Conservation (phyloP, 2,888 invertebrate species). For the Synanthedon myopaeformis region DNA sequence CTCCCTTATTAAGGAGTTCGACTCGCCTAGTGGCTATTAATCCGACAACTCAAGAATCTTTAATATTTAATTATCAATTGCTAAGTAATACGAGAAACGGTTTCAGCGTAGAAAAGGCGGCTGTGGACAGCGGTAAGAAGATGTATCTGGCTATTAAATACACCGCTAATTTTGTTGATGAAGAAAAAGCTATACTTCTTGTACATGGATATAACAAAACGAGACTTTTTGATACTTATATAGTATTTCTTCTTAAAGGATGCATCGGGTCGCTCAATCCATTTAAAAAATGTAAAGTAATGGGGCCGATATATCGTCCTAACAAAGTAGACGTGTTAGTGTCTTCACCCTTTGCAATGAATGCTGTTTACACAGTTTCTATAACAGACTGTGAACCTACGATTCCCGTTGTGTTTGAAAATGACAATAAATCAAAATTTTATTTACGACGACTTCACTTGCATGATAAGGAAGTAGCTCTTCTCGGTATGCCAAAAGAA, state of each 20-base stretch:
- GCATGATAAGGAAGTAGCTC: constrained; percentile 41
- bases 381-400: constrained; percentile 47
- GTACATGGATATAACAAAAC: constrained; percentile 59
- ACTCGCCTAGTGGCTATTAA: constrained; percentile 42
- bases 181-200: constrained; percentile 39
- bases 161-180: constrained; percentile 41
- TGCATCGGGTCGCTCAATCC: constrained; percentile 36
- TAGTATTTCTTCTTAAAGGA: constrained; percentile 43
- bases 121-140: constrained; percentile 45
- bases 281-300: constrained; percentile 47
- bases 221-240: constrained; percentile 55
- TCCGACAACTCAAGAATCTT: constrained; percentile 48
- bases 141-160: constrained; percentile 46
- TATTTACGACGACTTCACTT: constrained; percentile 39
- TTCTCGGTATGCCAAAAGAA: constrained; percentile 34
- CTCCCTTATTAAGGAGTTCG: constrained; percentile 52
- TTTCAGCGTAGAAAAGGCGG: constrained; percentile 46
- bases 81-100: constrained; percentile 39
- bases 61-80: constrained; percentile 38
- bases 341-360: constrained; percentile 36
- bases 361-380: constrained; percentile 27
- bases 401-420: constrained; percentile 33
- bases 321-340: constrained; percentile 47
- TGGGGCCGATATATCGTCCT: constrained; percentile 48
- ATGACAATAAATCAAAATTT: constrained; percentile 29